Conservation (phyloP, 2,888 invertebrate genomes). For the Cotesia congregata region DNA sequence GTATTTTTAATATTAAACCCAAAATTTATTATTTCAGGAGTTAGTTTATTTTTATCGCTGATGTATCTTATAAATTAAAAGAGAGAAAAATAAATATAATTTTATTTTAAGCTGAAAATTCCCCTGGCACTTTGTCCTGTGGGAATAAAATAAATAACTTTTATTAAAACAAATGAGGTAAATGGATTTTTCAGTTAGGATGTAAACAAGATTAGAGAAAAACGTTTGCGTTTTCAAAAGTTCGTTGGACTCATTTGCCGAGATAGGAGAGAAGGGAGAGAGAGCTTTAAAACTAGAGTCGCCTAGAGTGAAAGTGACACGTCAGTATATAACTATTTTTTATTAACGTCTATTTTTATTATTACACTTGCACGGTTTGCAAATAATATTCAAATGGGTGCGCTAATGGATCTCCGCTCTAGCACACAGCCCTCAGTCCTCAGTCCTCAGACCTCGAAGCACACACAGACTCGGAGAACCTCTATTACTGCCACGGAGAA, state of each 20-base stretch:
- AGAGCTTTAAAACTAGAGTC: not conserved
- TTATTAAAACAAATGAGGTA: not conserved
- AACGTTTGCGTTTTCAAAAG: not conserved
- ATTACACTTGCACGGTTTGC: conserved; percentile 58
- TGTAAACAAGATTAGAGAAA: not conserved
- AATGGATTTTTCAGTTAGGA: not conserved
- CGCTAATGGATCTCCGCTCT: conserved; percentile 62
- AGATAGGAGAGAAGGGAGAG: not conserved
- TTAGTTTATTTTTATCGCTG: no score
- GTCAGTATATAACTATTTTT: not conserved
- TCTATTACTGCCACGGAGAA: conserved; percentile 4
- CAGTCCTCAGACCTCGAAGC: not conserved
- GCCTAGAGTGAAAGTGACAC: not conserved
- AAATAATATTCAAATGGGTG: conserved; percentile 67
- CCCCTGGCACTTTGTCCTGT: no score
- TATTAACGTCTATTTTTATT: not conserved
- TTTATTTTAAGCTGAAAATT: no score
- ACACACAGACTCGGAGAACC: not conserved
- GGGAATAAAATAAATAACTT: not conserved
- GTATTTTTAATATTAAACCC: no score
- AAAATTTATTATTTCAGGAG: no score
- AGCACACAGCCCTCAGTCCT: not conserved
- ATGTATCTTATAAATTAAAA: no score
- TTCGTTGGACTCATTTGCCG: not conserved
- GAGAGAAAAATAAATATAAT: no score